These are phyloP conservation scores for Sthenelais limicola DNA, from an alignment of 2,888 invertebrate genomes.

Conservation along the genomic window DNA sequence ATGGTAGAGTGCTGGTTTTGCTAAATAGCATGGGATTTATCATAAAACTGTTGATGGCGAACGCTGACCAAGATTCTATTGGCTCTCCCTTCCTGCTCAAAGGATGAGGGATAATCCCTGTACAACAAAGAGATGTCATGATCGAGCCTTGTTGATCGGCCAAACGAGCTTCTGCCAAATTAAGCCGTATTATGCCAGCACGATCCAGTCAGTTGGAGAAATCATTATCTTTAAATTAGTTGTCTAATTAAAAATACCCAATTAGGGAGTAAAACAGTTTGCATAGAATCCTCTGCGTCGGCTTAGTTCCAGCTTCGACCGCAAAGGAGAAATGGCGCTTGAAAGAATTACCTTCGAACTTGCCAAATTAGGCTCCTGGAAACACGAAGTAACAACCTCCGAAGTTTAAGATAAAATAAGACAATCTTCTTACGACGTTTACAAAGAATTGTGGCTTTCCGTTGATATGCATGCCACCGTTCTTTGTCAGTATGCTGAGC, in stretches of 20 bases:
- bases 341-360: conserved; percentile 38
- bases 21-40: too few relatives aligned
- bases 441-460: too few relatives aligned
- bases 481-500: too few relatives aligned
- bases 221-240: conserved; percentile 45
- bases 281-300: conserved; percentile 27
- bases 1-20: too few relatives aligned
- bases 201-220: conserved; percentile 26
- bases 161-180: conserved; percentile 27
- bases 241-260: conserved; percentile 45
- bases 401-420: too few relatives aligned
- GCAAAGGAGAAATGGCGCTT: conserved; percentile 28
- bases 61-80: too few relatives aligned
- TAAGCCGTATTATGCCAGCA: conserved; percentile 31
- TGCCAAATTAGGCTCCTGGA: too few relatives aligned
- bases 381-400: too few relatives aligned
- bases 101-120: conserved; percentile 16
- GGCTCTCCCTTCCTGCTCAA: conserved; percentile 13
- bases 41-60: too few relatives aligned
- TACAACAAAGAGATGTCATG: conserved; percentile 23
- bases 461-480: too few relatives aligned
- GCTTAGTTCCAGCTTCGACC: conserved; percentile 37
- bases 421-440: too few relatives aligned
- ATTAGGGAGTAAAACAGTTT: conserved; percentile 39
- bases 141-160: conserved; percentile 28